Evolutionary conservation across 2,113 vertebrate species (phyloP).

Genomic region (Calyptommatus sinebrachiatus): DNA sequence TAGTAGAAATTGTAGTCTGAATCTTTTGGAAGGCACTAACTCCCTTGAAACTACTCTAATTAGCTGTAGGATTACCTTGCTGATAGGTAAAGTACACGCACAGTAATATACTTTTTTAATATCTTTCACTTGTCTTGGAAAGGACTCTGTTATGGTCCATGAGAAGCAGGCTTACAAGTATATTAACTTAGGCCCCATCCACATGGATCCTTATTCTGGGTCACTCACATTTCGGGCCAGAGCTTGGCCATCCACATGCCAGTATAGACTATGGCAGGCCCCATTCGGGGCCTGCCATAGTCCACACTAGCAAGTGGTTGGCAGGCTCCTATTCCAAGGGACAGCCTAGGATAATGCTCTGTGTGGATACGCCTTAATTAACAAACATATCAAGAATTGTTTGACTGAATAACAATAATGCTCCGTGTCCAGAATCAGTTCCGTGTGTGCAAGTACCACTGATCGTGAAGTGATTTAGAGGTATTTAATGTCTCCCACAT

Average conservation of each 20-base stretch:
- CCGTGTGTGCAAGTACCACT: background rate
- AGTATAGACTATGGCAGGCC: too few relatives aligned
- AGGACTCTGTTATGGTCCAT: background rate
- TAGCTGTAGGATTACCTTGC: background rate
- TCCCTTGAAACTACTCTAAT: background rate
- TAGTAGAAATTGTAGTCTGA: too few relatives aligned
- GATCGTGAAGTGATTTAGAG: background rate
- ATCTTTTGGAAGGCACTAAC: too few relatives aligned
- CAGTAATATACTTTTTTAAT: background rate
- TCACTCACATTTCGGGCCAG: too few relatives aligned
- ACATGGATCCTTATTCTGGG: too few relatives aligned
- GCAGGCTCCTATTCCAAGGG: too few relatives aligned
- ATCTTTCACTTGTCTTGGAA: too few relatives aligned
- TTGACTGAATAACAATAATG: background rate
- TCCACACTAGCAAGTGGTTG: too few relatives aligned
- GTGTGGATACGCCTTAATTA: too few relatives aligned
- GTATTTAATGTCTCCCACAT: background rate
- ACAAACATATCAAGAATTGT: background rate
- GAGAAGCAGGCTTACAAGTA: background rate
- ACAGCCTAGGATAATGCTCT: background rate
- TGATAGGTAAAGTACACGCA: background rate
- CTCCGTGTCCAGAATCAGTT: background rate
- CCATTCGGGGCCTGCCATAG: too few relatives aligned
- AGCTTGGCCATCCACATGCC: too few relatives aligned
- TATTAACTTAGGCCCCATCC: too few relatives aligned